Evolutionary conservation across 2,113 vertebrate species (phyloP), one percentile per base, ranked within the genome.

Genomic region (Vulpes ferrilata): DNA sequence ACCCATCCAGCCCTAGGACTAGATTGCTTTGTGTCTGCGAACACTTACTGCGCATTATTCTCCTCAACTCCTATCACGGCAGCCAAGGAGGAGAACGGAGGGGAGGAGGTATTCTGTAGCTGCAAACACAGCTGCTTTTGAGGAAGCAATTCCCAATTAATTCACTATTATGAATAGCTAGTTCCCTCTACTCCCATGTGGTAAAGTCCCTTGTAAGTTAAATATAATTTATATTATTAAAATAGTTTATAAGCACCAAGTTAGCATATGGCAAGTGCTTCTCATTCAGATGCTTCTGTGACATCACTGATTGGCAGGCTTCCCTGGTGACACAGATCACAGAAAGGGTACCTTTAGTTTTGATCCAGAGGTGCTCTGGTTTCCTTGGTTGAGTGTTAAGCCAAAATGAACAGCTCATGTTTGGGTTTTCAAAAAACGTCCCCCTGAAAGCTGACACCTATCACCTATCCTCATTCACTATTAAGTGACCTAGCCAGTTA

Each of bases 21-120:
- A 94, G 64, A 74, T 79, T 93, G 95, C 94, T 97, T 95, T 96
- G 79, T 96, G 92, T 95, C 79, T 67, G 43, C 55, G 30, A 95
- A 92, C 25, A 43, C 13, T 96, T 89, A 85, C 27, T 93, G 87
- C 20, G 32, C 69, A 90, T 71, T 82, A 84, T 2, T 1, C 38
- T 97, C 38, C 74, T 64, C 95, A 86, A 35, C 35, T 94, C 93
- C 30, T 11, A 88, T 48, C 13, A 80, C 30, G 85, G 2, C 43
- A 22, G 76, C 35, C 93, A 62, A 38, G 73, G n/a, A 85, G 65
- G 55, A 69, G 32, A 35, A n/a, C 0, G 4, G 65, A 59, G 76
- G 2, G 81, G 62, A 53, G 62, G 73, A 96, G 90, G 93, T 84
- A 5, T 7, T 78, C 82, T 65, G 11, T 19, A 17, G 57, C 78